Evolutionary conservation across 2,888 invertebrate genomes (phyloP), one percentile per base, ranked within the genome.

Genomic region (Dromius quadrimaculatus): DNA sequence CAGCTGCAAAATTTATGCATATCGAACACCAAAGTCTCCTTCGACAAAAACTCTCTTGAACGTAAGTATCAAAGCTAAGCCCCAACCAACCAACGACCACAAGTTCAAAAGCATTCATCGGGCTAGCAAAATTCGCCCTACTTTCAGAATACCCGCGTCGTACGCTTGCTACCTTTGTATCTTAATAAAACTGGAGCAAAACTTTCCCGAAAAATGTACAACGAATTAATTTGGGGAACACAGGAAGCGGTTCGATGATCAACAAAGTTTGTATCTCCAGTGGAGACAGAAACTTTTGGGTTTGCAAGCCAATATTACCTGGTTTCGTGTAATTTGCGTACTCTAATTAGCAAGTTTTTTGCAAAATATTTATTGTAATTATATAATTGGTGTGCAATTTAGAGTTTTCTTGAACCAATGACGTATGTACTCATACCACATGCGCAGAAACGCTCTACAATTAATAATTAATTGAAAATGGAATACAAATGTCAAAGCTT

Each of bases 161-260:
- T 13, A 32, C 13, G 65, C 65, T 50, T 20, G 36, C 23, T 65
- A 65, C 36, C 65, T 65, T 62, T 63, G 45, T 43, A 63, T 43
- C 63, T 43, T 32, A 43, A 20, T 32, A 41, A 43, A 63, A 43
- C 28, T 43, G 13, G 63, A 13, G 43, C 62, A 9, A 3, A 63
- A 63, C 43, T 36, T 59, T 34, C 36, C 22, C 61, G 22, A 61
- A 41, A 41, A 41, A 61, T 23, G 38, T 38, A 61, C 61, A 61
- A 61, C 38, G 41, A 61, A 61, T 41, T 61, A 61, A 61, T 41
- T 54, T 54, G 28, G 13, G n/a, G 4, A n/a, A n/a, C n/a, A n/a
- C n/a, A n/a, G 50, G 28, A 28, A 28, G 13, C 50, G 9, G 6
- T 11, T 13, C 15, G 15, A 11, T 23, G 15, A 23, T 54, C 23